Conservation (phyloP, 2,888 invertebrate genomes). For the Craniophora ligustri region DNA sequence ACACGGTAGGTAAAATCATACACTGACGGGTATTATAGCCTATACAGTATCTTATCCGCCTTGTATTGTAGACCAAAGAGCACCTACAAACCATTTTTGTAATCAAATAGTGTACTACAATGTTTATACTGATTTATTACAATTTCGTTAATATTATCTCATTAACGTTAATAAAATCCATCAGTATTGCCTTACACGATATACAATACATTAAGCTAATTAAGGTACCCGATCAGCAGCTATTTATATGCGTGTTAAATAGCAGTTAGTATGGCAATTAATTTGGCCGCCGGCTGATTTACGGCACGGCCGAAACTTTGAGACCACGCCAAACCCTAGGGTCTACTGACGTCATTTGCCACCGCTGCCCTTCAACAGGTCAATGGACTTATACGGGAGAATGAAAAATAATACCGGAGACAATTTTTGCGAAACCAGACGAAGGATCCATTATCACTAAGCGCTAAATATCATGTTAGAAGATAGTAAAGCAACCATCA, state of each 20-base stretch:
- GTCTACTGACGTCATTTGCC: slow-evolving; percentile 23
- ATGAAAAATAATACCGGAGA: slow-evolving; percentile 14
- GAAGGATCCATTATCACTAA: slow-evolving; percentile 33
- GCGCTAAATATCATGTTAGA: slow-evolving; percentile 42
- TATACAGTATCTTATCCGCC: no score
- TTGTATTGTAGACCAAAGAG: no score
- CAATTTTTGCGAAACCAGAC: slow-evolving; percentile 8
- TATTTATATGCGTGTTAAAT: slow-evolving; percentile 47
- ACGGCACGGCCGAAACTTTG: slow-evolving; percentile 41
- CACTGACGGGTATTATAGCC: no score
- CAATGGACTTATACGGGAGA: slow-evolving; percentile 14
- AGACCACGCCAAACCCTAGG: slow-evolving; percentile 35
- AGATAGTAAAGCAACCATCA: slow-evolving; percentile 31
- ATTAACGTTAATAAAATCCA: background rate
- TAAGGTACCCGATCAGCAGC: slow-evolving; percentile 28
- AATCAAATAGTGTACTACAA: no score
- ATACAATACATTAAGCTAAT: slow-evolving; percentile 20
- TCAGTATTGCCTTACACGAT: background rate
- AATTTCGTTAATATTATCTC: no score
- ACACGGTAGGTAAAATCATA: no score
- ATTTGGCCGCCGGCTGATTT: slow-evolving; percentile 53
- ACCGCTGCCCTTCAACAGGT: slow-evolving; percentile 15
- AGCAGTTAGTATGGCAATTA: slow-evolving; percentile 47
- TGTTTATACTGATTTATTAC: no score
- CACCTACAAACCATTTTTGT: no score